phyloP scores from a whole-genome alignment of 1,140 invertebrate species.

The Polyergus mexicanus region DNA sequence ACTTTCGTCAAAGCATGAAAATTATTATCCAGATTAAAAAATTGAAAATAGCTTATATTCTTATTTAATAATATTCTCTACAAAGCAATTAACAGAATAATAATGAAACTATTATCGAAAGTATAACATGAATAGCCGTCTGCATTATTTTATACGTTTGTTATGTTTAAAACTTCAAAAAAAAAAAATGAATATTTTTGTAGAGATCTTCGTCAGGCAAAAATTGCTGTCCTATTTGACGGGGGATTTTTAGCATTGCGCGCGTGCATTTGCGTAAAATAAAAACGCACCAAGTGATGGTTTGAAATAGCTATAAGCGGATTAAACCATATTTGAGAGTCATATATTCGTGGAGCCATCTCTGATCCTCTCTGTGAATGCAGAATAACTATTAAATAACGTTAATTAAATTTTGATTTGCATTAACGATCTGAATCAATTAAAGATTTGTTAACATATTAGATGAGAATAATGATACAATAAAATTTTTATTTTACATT shows the following conservation, averaged over 20 bases:
- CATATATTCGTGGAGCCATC: conserved; percentile 20
- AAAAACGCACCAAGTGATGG: background rate
- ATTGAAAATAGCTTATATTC: conserved; percentile 5
- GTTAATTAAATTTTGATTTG: background rate
- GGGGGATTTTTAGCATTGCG: background rate
- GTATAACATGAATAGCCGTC: background rate
- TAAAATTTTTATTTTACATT: no score
- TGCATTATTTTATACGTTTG: conserved; percentile 6
- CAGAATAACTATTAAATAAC: background rate
- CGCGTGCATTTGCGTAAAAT: conserved; percentile 7
- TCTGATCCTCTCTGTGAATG: background rate
- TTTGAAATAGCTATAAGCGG: background rate
- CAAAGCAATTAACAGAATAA: conserved; percentile 12
- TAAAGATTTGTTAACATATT: background rate
- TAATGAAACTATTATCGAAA: background rate
- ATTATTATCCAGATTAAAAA: background rate
- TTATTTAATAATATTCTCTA: background rate
- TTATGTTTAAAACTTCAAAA: conserved; percentile 4
- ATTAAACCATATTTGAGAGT: conserved; percentile 3
- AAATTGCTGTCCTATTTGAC: conserved; percentile 11
- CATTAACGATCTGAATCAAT: background rate
- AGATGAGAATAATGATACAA: no score
- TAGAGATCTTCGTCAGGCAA: background rate
- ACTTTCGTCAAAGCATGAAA: background rate
- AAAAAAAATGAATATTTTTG: background rate